Evolutionary conservation across 53 echinoderm and acorn worm species (phyloP), one percentile per base, ranked within the genome.

Genomic region (Temnopleurus reevesii): DNA sequence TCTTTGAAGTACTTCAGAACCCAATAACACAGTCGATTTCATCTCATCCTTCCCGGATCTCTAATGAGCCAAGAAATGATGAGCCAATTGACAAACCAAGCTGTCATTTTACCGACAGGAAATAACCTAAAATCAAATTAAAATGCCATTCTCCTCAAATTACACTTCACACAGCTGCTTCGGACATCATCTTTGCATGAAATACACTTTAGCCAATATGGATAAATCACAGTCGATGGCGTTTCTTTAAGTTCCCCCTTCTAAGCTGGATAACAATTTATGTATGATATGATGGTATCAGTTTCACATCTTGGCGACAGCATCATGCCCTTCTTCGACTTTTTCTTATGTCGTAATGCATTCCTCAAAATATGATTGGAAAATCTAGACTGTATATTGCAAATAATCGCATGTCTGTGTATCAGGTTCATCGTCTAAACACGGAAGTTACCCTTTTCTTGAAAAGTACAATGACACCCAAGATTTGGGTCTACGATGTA

Each of bases 11-110:
- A n/a, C 71, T 41, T 47, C 79, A 9, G 29, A 83, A 54, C 60
- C 59, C 85, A 59, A 85, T 60, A 60, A 57, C 59, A 59, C 60
- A 60, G 60, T 60, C 60, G 19, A 85, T 85, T 85, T 85, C 60
- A 85, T 60, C 85, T 17, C 8, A 4, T 45, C 45, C 85, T 85
- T 27, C 34, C 81, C 33, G 18, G 34, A 6, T 8, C 53, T 8
- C 53, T 85, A 85, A 85, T 85, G 86, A 85, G 86, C 59, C 86
- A 53, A 85, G 61, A 60, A 85, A 60, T 85, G 86, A 85, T 85
- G 86, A 59, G 86, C 60, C 86, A 43, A 85, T 59, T 46, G 86
- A 60, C 61, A 60, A 55, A 85, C 49, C 86, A 60, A 85, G 61
- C 59, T 60, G 86, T 60, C 86, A 85, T 85, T 85, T 83, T 85